phyloP scores from a whole-genome alignment of 2,888 invertebrate species.

The Gibbula magus region DNA sequence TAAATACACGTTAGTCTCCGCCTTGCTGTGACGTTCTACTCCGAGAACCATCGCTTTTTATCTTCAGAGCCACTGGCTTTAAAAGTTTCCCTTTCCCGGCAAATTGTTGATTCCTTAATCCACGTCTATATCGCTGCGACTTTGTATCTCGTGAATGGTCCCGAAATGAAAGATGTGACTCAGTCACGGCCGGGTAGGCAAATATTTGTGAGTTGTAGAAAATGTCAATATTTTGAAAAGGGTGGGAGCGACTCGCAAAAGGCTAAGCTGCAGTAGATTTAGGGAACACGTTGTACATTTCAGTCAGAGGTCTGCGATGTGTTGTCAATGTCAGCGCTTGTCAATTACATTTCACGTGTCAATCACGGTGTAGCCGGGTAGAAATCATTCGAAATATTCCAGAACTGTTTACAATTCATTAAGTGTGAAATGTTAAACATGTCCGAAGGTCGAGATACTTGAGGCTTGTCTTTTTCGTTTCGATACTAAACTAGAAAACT shows the following conservation, averaged over 20 bases:
- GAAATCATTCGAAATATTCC: slow-evolving; percentile 4
- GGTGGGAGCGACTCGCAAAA: slow-evolving; percentile 11
- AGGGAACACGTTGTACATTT: slow-evolving; percentile 4
- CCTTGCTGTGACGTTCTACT: not conserved
- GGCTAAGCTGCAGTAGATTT: not conserved
- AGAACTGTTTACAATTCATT: slow-evolving; percentile 12
- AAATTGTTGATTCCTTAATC: slow-evolving; percentile 19
- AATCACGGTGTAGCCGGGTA: not conserved
- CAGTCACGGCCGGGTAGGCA: not conserved
- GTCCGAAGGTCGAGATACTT: not conserved
- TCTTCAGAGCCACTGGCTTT: not conserved
- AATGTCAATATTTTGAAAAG: slow-evolving; percentile 25
- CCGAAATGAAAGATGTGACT: slow-evolving; percentile 10
- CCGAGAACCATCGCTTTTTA: not conserved
- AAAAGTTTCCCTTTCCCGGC: not conserved
- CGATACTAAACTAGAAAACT: not conserved
- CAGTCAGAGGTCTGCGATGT: not conserved
- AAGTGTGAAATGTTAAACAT: slow-evolving; percentile 18
- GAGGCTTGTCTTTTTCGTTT: not conserved
- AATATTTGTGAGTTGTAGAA: slow-evolving; percentile 13
- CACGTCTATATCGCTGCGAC: slow-evolving; percentile 9
- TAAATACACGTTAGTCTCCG: not conserved
- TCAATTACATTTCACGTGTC: slow-evolving; percentile 23
- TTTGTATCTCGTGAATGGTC: not conserved
- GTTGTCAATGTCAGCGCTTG: slow-evolving; percentile 8